Evolutionary conservation across 2,113 vertebrate genomes (phyloP).

Genomic region (Raja brachyura): DNA sequence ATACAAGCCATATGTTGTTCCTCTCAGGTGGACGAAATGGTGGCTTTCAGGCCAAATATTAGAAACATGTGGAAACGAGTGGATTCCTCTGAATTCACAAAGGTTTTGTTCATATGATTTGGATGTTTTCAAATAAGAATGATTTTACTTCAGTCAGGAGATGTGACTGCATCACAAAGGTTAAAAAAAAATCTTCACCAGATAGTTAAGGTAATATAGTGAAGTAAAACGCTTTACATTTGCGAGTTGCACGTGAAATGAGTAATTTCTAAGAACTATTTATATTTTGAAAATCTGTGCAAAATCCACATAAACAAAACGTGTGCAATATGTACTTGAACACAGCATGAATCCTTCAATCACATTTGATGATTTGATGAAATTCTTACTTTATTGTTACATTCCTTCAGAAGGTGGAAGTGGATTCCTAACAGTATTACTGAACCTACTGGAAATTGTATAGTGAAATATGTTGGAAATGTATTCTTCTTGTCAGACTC

Average conservation of each 20-base stretch:
- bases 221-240: neutral
- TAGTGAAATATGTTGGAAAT: neutral
- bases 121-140: neutral
- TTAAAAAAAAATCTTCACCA: neutral
- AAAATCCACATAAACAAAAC: neutral
- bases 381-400: neutral
- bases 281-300: no score
- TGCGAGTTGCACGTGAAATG: neutral
- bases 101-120: neutral
- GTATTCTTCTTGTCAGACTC: neutral
- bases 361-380: neutral
- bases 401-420: neutral
- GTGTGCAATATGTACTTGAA: neutral
- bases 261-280: neutral
- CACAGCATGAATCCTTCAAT: neutral
- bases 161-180: neutral
- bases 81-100: neutral
- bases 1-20: slow-evolving; percentile 46
- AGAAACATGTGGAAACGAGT: slow-evolving; percentile 38
- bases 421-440: neutral
- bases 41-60: slow-evolving; percentile 28
- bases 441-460: neutral
- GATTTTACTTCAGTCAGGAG: neutral
- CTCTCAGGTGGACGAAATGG: slow-evolving; percentile 35
- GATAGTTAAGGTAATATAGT: neutral